Evolutionary conservation across 2,797 vertebrate species (phyloP), one percentile per base, ranked within the genome.

Genomic region (Macroramphosus scolopax): DNA sequence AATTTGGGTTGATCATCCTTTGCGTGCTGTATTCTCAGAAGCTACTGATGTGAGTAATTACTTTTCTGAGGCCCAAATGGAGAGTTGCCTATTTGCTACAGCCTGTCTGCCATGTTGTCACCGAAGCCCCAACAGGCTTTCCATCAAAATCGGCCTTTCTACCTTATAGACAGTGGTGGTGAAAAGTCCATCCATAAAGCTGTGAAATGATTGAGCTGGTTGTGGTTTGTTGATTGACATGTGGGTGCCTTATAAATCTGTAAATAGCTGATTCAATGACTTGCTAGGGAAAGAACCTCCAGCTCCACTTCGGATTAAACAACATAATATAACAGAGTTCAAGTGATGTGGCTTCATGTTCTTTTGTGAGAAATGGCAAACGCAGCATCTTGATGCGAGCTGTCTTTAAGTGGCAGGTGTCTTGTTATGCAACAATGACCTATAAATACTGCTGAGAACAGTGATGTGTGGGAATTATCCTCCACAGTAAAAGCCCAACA

Each of bases 211-310:
- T n/a, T n/a, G n/a, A n/a, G n/a, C n/a, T 37, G 33, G 41, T 41
- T 43, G 34, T 39, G 58, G 53, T 51, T 51, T 42, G 34, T 59
- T 69, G 68, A 63, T 55, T 58, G 63, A 57, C 38, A 24, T 39
- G 48, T 32, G 51, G 37, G 48, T 45, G 37, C 42, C 22, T 49
- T 57, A 63, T 70, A 56, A 54, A 67, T 73, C 44, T 56, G 45
- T 62, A 66, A 79, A 54, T 48, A 36, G 16, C 62, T 73, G 58
- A 75, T 34, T 67, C 62, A 9, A 40, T 42, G 51, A 63, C 46
- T 22, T 45, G 37, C 20, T 29, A 30, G 57, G 65, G 47, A 42
- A 57, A 42, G 38, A 56, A 59, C 36, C 36, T 34, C 25, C 2
- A 42, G 47, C 3, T 16, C 17, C 25, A 9, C 10, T 25, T 44